Conservation (phyloP, 2,888 invertebrate genomes). For the Caenorhabditis macrosperma region DNA sequence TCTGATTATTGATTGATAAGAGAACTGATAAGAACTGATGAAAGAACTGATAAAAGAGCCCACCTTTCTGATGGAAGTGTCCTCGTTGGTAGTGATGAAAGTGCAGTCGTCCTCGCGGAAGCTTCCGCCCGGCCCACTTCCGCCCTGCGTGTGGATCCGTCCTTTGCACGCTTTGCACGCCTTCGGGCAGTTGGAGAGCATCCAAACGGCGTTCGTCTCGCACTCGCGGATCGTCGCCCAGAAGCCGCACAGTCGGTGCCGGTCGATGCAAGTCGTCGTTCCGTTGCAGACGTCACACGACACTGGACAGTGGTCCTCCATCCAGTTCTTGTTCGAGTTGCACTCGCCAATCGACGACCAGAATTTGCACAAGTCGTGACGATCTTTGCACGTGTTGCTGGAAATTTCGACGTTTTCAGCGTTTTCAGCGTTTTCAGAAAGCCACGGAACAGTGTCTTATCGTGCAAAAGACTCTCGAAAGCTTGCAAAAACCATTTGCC, state of each 20-base stretch:
- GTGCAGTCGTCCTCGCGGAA: conserved; percentile 77
- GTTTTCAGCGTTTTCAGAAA: background rate
- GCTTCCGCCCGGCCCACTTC: conserved; percentile 67
- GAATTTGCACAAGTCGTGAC: conserved; percentile 80
- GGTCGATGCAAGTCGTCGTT: conserved; percentile 76
- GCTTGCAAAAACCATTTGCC: too few species aligned
- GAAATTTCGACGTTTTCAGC: conserved; percentile 3
- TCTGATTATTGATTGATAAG: conserved; percentile 47
- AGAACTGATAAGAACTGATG: too few species aligned
- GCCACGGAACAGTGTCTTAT: background rate
- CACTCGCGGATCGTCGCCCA: conserved; percentile 79
- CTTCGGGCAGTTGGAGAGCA: conserved; percentile 78
- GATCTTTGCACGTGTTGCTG: conserved; percentile 71
- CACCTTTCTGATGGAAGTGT: conserved; percentile 66
- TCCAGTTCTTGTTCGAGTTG: conserved; percentile 78
- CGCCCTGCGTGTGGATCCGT: conserved; percentile 64
- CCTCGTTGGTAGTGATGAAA: conserved; percentile 78
- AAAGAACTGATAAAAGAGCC: too few species aligned
- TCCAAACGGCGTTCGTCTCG: conserved; percentile 80
- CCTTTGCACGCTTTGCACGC: conserved; percentile 79
- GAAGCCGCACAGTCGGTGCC: conserved; percentile 78
- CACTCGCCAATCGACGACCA: conserved; percentile 80
- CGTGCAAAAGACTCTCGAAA: too few species aligned
- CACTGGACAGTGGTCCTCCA: conserved; percentile 77
- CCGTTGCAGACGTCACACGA: conserved; percentile 78